These are phyloP conservation scores for Agelastica alni DNA, from an alignment of 2,888 invertebrate species.

Conservation along the genomic window DNA sequence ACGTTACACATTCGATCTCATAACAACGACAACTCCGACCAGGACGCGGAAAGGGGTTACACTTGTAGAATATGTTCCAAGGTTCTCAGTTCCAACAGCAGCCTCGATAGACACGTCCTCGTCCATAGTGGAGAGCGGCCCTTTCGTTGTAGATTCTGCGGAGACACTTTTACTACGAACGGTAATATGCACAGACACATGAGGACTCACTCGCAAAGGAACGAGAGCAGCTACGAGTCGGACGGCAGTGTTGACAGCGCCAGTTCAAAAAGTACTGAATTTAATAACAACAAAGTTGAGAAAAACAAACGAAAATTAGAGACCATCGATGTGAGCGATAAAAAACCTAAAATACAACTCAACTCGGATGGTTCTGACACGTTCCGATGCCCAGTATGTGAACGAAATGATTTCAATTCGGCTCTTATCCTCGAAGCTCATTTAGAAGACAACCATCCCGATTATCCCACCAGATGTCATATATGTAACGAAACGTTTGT, in stretches of 20 bases:
- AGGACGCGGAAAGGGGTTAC: constrained; percentile 58
- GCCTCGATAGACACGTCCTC: constrained; percentile 77
- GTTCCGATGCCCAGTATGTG: constrained; percentile 67
- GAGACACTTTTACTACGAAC: constrained; percentile 81
- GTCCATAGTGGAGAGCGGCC: constrained; percentile 82
- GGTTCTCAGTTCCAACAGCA: constrained; percentile 76
- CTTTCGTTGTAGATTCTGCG: constrained; percentile 77
- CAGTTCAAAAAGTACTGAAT: constrained; percentile 52
- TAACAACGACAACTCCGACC: constrained; percentile 60
- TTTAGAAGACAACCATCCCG: constrained; percentile 68
- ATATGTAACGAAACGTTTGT: constrained; percentile 75
- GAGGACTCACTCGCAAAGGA: constrained; percentile 68
- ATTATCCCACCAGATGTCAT: constrained; percentile 68
- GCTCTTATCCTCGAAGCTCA: constrained; percentile 66
- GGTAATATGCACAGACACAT: constrained; percentile 86
- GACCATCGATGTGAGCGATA: constrained; percentile 44
- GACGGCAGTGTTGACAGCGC: constrained; percentile 60
- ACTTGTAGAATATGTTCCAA: constrained; percentile 71
- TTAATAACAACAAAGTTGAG: constrained; percentile 53
- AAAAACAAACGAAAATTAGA: constrained; percentile 53
- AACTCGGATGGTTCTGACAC: constrained; percentile 38
- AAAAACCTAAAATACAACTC: constrained; percentile 41
- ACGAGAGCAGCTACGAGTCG: constrained; percentile 62
- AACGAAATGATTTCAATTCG: constrained; percentile 64
- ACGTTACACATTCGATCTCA: constrained; percentile 71